These are phyloP conservation scores for Folsomia manolachei DNA, from an alignment of 2,888 invertebrate genomes.

Conservation along the genomic window DNA sequence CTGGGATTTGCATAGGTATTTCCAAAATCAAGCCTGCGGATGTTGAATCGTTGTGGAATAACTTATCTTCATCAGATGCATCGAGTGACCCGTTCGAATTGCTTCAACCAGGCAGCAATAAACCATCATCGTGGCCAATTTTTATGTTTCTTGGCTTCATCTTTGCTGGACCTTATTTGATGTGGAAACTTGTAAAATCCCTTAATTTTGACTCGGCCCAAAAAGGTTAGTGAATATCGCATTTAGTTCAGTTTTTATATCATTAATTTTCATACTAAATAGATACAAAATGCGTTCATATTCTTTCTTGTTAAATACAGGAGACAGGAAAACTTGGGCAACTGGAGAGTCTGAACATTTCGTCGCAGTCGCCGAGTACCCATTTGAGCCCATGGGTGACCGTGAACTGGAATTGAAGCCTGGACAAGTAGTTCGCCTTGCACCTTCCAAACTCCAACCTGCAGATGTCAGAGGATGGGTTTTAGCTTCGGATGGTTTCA, in stretches of 20 bases:
- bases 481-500: constrained; percentile 58
- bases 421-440: constrained; percentile 75
- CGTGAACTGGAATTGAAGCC: constrained; percentile 74
- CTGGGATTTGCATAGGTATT: constrained; percentile 30
- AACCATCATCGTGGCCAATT: constrained; percentile 76
- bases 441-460: constrained; percentile 79
- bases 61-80: constrained; percentile 53
- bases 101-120: constrained; percentile 51
- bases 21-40: constrained; percentile 48
- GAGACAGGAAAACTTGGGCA: constrained; percentile 54
- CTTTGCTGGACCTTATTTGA: constrained; percentile 86
- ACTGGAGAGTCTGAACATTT: constrained; percentile 58
- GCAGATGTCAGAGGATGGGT: constrained; percentile 61
- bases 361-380: constrained; percentile 63
- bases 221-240: no score
- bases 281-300: neutral
- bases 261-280: neutral
- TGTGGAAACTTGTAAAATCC: constrained; percentile 72
- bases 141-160: constrained; percentile 84
- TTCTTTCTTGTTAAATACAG: no score
- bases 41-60: constrained; percentile 43
- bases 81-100: constrained; percentile 52
- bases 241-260: no score
- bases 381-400: constrained; percentile 67
- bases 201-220: constrained; percentile 35